Base-by-base conservation (phyloP, 2,113 vertebrate genomes). In the Megaceryle torquata region DNA sequence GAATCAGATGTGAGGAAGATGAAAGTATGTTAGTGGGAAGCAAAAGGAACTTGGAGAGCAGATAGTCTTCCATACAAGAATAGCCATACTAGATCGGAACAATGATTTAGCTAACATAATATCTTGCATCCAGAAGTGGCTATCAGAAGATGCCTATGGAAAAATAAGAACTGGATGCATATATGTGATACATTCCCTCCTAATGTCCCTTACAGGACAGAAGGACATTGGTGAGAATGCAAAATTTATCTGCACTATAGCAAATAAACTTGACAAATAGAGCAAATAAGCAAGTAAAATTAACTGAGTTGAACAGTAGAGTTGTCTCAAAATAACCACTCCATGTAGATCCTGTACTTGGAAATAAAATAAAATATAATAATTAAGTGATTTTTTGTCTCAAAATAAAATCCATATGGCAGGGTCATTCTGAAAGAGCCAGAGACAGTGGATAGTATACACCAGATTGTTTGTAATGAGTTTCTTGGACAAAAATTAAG, bases 371-470 rank as follows among this genome's bases (percentile, higher is more conserved):
- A 3, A 70, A 79, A 75, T 65, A 44, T 41, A 92, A 80, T 71
- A 85, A 85, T 88, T 80, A 75, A 87, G 19, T 75, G 9, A n/a
- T 39, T 84, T 89, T 89, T 69, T 87, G 33, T 94, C 54, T 91
- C 75, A 59, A 93, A 95, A 92, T 92, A 87, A 50, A 88, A 61
- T 69, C 78, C 70, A 37, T 92, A 85, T 92, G 84, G 50, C 67
- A 51, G n/a, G 22, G 25, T 63, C 12, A 2, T 65, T 91, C 35
- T 72, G 57, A 79, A 76, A 41, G 70, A 82, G 65, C 82, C 79
- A 19, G 57, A 76, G 53, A 46, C 80, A 82, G 35, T 33, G 17
- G 86, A 22, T 24, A 77, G 24, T 50, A 17, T 65, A 57, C 43
- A 51, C 41, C 63, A 88, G 50, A 82, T 82, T 80, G 54, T 25